phyloP scores from a whole-genome alignment of 2,888 invertebrate species.

The Xylota segnis region DNA sequence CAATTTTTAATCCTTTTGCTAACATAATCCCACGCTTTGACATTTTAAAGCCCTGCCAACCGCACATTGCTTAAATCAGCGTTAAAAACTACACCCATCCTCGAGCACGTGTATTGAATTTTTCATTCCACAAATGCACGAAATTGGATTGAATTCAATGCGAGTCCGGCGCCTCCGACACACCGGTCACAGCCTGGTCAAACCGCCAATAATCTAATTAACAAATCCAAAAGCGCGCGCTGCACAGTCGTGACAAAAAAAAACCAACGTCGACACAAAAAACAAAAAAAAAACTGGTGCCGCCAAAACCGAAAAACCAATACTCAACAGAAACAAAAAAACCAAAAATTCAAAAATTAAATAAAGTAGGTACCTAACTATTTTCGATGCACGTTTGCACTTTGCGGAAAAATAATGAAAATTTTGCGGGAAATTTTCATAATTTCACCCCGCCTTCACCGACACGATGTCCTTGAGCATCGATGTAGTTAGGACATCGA shows the following conservation, averaged over 20 bases:
- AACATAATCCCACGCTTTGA: conserved; percentile 42
- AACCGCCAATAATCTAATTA: conserved; percentile 72
- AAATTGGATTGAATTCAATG: conserved; percentile 35
- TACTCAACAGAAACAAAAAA: not conserved
- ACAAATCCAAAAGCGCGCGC: conserved; percentile 44
- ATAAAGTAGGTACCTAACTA: conserved; percentile 32
- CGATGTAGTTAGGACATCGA: conserved; percentile 21
- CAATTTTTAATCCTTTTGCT: conserved; percentile 55
- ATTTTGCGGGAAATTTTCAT: conserved; percentile 50
- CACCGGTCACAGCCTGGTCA: conserved; percentile 19
- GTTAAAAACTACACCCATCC: conserved; percentile 9
- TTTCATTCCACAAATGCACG: conserved; percentile 17
- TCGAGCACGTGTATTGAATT: conserved; percentile 30
- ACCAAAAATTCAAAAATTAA: conserved; percentile 54
- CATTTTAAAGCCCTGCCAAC: conserved; percentile 55
- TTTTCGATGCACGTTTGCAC: conserved; percentile 1
- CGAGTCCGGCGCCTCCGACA: not conserved
- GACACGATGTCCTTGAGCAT: not conserved
- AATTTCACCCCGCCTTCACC: conserved; percentile 16
- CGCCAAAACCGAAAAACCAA: conserved; percentile 14
- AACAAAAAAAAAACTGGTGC: not conserved
- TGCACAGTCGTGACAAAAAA: conserved; percentile 35
- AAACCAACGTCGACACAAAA: not conserved
- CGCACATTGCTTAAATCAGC: conserved; percentile 44
- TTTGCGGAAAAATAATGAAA: conserved; percentile 47